A percentile compares a stretch with the other conserved stretches of the same genome.
Conservation (phyloP, 2,888 invertebrate species). For the Macrostomum cliftonense region DNA sequence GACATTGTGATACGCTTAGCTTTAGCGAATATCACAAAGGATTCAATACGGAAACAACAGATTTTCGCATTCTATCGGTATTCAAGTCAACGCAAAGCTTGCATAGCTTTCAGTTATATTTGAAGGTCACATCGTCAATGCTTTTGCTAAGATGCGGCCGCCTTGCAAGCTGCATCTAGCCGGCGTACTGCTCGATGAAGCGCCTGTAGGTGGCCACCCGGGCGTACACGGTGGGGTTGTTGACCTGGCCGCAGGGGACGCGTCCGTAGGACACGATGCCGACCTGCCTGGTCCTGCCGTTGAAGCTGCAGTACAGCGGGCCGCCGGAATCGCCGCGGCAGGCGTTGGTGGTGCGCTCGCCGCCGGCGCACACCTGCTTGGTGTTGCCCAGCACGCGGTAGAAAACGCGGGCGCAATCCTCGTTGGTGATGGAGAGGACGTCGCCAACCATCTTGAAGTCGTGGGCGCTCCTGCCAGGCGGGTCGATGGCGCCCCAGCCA, state of each 20-base stretch:
- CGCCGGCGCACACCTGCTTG: conserved; percentile 7
- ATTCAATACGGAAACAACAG: too few relatives aligned
- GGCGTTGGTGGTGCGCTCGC: conserved; percentile 2
- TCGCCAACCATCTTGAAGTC: neutral
- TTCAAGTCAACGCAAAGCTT: too few relatives aligned
- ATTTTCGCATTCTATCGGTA: too few relatives aligned
- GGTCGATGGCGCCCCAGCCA: conserved; percentile 6
- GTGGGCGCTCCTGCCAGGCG: neutral
- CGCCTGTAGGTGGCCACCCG: conserved; percentile 15
- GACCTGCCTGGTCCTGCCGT: conserved; percentile 15
- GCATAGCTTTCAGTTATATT: too few relatives aligned
- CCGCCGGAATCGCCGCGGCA: conserved; percentile 8
- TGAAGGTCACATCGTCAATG: too few relatives aligned
- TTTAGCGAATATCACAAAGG: too few relatives aligned
- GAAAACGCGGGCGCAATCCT: neutral
- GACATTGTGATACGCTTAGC: too few relatives aligned
- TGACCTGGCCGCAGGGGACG: conserved; percentile 21
- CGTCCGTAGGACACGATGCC: conserved; percentile 29
- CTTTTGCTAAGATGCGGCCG: too few relatives aligned
- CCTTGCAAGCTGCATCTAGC: too few relatives aligned
- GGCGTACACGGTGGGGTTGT: conserved; percentile 29
- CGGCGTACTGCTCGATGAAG: too few relatives aligned
- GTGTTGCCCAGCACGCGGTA: neutral
- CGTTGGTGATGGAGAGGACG: neutral
- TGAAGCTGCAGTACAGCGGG: conserved; percentile 7